These are phyloP conservation scores for Watsonalla cultraria DNA, from an alignment of 2,888 invertebrate species.

Conservation along the genomic window DNA sequence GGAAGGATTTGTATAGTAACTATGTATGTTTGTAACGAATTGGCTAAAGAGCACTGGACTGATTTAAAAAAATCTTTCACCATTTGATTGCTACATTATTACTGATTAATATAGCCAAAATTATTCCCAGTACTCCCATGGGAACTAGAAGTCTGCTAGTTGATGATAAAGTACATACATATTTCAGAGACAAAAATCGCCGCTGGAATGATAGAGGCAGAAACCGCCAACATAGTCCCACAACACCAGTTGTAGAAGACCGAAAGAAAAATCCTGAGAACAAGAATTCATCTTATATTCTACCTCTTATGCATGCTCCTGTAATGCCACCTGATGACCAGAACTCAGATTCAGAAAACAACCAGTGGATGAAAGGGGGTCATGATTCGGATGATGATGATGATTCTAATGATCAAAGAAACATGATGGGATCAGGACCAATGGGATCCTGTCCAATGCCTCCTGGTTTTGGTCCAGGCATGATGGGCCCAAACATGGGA, in stretches of 20 bases:
- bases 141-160: no score
- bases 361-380: conserved; percentile 45
- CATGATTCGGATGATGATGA: conserved; percentile 40
- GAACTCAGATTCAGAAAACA: conserved; percentile 37
- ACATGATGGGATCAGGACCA: conserved; percentile 25
- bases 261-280: conserved; percentile 40
- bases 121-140: no score
- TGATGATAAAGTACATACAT: not conserved
- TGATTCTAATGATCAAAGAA: conserved; percentile 31
- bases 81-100: no score
- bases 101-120: no score
- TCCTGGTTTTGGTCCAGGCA: conserved; percentile 22
- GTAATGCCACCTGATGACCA: conserved; percentile 47
- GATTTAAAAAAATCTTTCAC: no score
- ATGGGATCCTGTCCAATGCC: conserved; percentile 34
- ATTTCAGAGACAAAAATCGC: conserved; percentile 51
- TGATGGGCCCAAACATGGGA: conserved; percentile 21
- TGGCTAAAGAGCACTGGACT: no score
- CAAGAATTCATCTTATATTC: conserved; percentile 36
- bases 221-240: conserved; percentile 48
- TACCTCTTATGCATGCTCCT: conserved; percentile 60
- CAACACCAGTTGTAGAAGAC: conserved; percentile 47
- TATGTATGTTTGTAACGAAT: no score
- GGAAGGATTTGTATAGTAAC: no score
- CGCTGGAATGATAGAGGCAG: conserved; percentile 58